Evolutionary conservation across 2,888 invertebrate genomes (phyloP), one percentile per base, ranked within the genome.

Genomic region (Ophion obscuratus): DNA sequence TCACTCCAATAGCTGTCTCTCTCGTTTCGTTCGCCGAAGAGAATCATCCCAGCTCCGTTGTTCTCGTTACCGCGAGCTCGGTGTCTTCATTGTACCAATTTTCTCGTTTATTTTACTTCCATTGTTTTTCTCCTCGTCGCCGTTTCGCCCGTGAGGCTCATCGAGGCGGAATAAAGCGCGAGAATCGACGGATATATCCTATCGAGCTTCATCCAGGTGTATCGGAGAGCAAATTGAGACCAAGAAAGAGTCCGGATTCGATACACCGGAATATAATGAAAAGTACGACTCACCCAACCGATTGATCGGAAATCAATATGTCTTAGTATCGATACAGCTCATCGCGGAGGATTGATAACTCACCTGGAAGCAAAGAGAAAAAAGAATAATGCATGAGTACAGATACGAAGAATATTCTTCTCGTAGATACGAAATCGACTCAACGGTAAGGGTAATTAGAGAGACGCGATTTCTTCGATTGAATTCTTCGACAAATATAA

Each of bases 281-380:
- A 57, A 74, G 71, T 62, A 78, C 57, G 73, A 79, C 84, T 88
- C 78, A 86, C 80, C 76, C 40, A 85, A 44, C 70, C 77, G 24
- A 82, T 20, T 57, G 81, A 78, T 78, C 81, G 81, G 74, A 83
- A 86, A 86, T 73, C 61, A 67, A 86, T 70, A 64, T 71, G 77
- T 66, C 66, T 53, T 53, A 74, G 31, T 57, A 81, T 67, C 47
- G 84, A 84, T 53, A 27, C 36, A 53, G 24, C 59, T 81, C 53
- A 53, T 17, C 31, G 47, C 59, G 31, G 61, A 6, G 6, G n/a
- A 59, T 68, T n/a, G 61, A 47, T n/a, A 67, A 89, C 88, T 87
- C 89, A 90, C 90, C 90, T 90, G 89, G 3, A 90, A 89, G 81
- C 88, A 87, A 79, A 85, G 76, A 85, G 77, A 81, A 79, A 71